phyloP scores from a whole-genome alignment of 2,797 vertebrate genomes.

The Mustela erminea region DNA sequence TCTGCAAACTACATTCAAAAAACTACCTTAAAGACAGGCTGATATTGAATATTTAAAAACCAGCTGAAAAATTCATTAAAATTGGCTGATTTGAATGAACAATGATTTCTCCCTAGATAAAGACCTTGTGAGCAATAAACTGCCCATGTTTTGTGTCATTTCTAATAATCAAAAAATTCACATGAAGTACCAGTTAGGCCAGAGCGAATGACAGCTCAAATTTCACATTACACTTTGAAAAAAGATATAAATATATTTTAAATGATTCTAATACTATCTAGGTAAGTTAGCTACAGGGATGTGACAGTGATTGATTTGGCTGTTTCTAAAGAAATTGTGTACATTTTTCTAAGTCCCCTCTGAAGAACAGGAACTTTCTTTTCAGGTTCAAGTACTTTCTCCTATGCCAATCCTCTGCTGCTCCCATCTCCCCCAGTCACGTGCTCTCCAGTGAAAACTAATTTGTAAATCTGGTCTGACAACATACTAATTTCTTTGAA shows the following conservation, averaged over 20 bases:
- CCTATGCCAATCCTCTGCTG: not conserved
- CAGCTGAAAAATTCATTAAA: constrained; percentile 63
- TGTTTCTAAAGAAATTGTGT: not conserved
- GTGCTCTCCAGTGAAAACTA: constrained; percentile 59
- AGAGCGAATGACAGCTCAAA: constrained; percentile 38
- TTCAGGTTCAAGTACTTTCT: constrained; percentile 38
- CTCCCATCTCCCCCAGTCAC: not conserved
- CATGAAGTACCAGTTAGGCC: not conserved
- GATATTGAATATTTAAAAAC: constrained; percentile 60
- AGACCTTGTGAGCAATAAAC: not conserved
- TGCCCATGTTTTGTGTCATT: constrained; percentile 24
- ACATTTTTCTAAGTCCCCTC: not conserved
- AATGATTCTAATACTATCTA: constrained; percentile 38
- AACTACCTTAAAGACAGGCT: constrained; percentile 33
- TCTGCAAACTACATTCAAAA: constrained; percentile 41
- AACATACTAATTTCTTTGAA: constrained; percentile 52
- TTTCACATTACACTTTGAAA: constrained; percentile 67
- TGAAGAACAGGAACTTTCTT: not conserved
- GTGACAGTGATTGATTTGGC: constrained; percentile 2
- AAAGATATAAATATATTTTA: constrained; percentile 39
- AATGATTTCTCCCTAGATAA: constrained; percentile 34
- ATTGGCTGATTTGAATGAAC: constrained; percentile 45
- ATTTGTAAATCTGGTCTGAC: not conserved
- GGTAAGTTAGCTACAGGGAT: constrained; percentile 16
- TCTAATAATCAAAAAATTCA: not conserved